A percentile compares a stretch with the other conserved stretches of the same genome.
These are phyloP conservation scores for Geotrupes spiniger DNA, from an alignment of 2,888 invertebrate species.

Conservation along the genomic window DNA sequence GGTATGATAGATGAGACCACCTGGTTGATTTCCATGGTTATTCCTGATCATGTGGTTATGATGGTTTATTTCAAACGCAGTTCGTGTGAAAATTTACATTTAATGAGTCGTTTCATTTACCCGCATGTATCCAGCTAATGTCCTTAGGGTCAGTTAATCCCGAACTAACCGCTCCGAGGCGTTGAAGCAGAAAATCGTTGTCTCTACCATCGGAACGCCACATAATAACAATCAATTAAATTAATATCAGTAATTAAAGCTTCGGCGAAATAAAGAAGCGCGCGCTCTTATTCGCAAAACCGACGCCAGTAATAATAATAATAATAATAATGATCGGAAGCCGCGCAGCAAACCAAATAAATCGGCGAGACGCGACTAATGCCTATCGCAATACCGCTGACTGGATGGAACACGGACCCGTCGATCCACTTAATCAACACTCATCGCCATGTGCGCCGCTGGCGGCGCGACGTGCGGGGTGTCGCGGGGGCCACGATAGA, in stretches of 20 bases:
- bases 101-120: too few relatives aligned
- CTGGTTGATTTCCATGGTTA: too few relatives aligned
- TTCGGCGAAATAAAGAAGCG: background rate
- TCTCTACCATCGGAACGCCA: too few relatives aligned
- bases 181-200: too few relatives aligned
- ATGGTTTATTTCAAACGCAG: too few relatives aligned
- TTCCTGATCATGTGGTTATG: too few relatives aligned
- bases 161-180: too few relatives aligned
- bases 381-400: background rate
- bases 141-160: too few relatives aligned
- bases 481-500: slow-evolving; percentile 7
- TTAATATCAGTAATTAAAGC: slow-evolving; percentile 1
- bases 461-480: background rate
- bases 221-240: slow-evolving; percentile 4
- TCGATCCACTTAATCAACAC: slow-evolving; percentile 11
- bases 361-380: background rate
- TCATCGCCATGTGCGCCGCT: slow-evolving; percentile 1
- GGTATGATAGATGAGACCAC: too few relatives aligned
- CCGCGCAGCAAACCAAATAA: slow-evolving; percentile 1
- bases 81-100: too few relatives aligned
- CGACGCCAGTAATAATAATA: background rate
- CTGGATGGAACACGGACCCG: background rate
- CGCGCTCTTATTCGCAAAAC: background rate
- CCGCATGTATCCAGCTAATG: too few relatives aligned
- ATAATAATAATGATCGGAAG: slow-evolving; percentile 4